Base-by-base conservation (phyloP, 37 sponge, comb jelly and placozoan genomes). In the Diacarnus erythraeanus region DNA sequence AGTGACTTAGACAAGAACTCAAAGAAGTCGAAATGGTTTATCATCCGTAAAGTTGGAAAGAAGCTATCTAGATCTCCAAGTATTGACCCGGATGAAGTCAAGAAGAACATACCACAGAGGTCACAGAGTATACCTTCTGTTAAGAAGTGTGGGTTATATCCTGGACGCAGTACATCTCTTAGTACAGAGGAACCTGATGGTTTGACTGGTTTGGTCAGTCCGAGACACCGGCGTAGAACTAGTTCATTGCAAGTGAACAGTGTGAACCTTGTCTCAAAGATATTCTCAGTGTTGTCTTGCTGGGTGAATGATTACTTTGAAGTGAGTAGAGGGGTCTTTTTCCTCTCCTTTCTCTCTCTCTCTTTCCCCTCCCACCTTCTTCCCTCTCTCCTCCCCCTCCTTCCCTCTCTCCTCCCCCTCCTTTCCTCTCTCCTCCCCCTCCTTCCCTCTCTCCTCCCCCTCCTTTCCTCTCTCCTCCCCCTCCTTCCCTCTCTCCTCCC, bases 271-370 rank as follows among this genome's bases (percentile, higher is more conserved):
- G 74, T 83, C 57, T 27, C 66, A 30, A 89, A 83, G 65, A 83
- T 89, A 34, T 89, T 84, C 54, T 44, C 78, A 36, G 71, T 84
- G 22, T 67, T 89, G 38, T 37, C 38, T 31, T 83, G 64, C 47
- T 89, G 89, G 89, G 78, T 74, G 36, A 69, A 74, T 0, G 30
- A 56, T 6, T 84, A 80, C 42, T 79, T 75, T 67, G 89, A 89
- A 79, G 89, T 89, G 33, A 82, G 73, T 56, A 43, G 21, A 8
- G 51, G n/a, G n/a, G n/a, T n/a, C n/a, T n/a, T n/a, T n/a, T n/a
- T n/a, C n/a, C 38, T 42, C 38, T 42, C 38, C 71, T 73, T 42
- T 73, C 18, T 5, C 74, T 73, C 74, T 73, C 74, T 73, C 74
- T 73, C 74, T 73, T 42, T 73, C 74, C 43, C 74, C 43, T 26